These are phyloP conservation scores for Acronicta alni DNA, from an alignment of 2,888 invertebrate species.

Conservation along the genomic window DNA sequence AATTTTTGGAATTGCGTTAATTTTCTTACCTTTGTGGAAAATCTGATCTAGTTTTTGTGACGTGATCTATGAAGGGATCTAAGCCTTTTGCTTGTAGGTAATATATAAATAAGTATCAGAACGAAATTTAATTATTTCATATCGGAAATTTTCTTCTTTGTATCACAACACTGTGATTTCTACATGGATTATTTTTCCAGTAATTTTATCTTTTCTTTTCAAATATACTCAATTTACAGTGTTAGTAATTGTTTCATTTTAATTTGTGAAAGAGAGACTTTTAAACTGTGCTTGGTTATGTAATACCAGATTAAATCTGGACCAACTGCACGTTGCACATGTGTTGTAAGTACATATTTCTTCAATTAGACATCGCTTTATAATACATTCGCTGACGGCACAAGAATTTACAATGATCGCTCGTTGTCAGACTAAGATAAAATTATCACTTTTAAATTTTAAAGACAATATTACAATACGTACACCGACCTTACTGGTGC, in stretches of 20 bases:
- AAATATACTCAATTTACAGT: too few relatives aligned
- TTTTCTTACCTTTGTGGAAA: background rate
- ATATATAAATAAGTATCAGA: too few relatives aligned
- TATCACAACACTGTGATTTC: too few relatives aligned
- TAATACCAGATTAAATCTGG: slow-evolving; percentile 15
- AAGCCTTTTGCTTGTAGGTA: background rate
- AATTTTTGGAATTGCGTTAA: background rate
- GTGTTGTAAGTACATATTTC: slow-evolving; percentile 12
- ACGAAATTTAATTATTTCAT: too few relatives aligned
- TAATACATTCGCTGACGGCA: slow-evolving; percentile 35
- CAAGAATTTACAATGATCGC: slow-evolving; percentile 5
- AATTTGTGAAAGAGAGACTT: too few relatives aligned
- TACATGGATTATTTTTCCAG: too few relatives aligned
- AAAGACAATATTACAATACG: too few relatives aligned
- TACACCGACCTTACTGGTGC: too few relatives aligned
- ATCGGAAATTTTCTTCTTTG: too few relatives aligned
- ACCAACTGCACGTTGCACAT: slow-evolving; percentile 10
- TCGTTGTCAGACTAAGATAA: background rate
- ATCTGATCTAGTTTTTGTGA: background rate
- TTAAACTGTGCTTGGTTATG: background rate
- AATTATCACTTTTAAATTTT: background rate
- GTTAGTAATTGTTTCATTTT: too few relatives aligned
- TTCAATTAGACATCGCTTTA: slow-evolving; percentile 19
- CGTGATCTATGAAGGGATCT: background rate
- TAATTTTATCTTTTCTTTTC: too few relatives aligned